Evolutionary conservation across 2,888 invertebrate species (phyloP), one percentile per base, ranked within the genome.

Genomic region (Stegophylla sp.): DNA sequence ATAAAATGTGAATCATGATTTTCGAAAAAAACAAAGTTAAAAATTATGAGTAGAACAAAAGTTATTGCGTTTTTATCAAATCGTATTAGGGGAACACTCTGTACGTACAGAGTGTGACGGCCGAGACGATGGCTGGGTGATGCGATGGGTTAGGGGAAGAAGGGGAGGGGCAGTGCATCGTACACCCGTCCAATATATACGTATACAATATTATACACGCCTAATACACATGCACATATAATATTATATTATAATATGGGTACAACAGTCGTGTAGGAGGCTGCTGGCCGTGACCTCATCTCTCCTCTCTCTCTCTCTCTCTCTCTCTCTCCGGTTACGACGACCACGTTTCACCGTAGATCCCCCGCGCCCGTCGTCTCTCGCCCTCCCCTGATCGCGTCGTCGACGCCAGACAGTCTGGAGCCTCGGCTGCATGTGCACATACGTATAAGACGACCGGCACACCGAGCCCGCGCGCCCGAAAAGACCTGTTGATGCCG

Each of bases 251-350:
- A n/a, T n/a, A n/a, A 72, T 43, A 73, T 73, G 34, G 63, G 48
- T 51, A n/a, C n/a, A n/a, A n/a, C n/a, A 26, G 67, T 77, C 69
- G 79, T 59, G 79, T 79, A 63, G 79, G 71, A 69, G 79, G 79
- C 69, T 61, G 79, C 69, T 61, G 79, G 79, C 79, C 79, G 61
- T 79, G 79, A 79, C 79, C 79, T 79, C 79, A 10, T 56, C 23
- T 23, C 10, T 51, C 51, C 5, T n/a, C 34, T 41, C 66, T 3
- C 45, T 45, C 43, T 13, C 41, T 20, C 41, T 26, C 43, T 3
- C 61, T 13, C 51, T 15, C 34, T 0, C 15, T 15, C 12, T 1
- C 5, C 5, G 7, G 34, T 34, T n/a, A n/a, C n/a, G n/a, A n/a
- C n/a, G n/a, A n/a, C 53, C 15, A 20, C 3, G 17, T 59, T 59